Percentiles rank a stretch among this genome's conserved stretches.
Evolutionary conservation across 2,113 vertebrate genomes (phyloP).

Genomic region (Ursus arctos): DNA sequence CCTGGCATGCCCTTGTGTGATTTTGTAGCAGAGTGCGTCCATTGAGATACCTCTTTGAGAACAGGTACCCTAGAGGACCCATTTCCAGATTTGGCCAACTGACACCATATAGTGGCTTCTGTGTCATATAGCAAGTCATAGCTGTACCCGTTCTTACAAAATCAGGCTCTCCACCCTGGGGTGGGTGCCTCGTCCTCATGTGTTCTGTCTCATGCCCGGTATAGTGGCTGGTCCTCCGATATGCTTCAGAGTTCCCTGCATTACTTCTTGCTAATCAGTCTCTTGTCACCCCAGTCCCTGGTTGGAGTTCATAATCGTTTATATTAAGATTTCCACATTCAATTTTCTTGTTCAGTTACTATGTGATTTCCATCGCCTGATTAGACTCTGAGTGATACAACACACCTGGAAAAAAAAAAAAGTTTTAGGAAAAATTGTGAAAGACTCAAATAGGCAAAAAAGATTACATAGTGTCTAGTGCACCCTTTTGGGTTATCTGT

Average conservation of each 20-base stretch:
- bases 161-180: neutral
- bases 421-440: neutral
- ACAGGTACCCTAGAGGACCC: neutral
- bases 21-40: neutral
- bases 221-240: neutral
- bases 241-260: neutral
- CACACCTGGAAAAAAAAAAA: neutral
- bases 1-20: neutral
- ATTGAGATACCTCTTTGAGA: neutral
- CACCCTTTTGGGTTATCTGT: neutral
- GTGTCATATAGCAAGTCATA: neutral
- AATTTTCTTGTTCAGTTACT: neutral
- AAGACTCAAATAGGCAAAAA: neutral
- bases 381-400: neutral
- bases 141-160: neutral
- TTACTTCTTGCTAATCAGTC: neutral
- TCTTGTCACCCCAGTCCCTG: neutral
- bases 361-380: neutral
- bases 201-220: neutral
- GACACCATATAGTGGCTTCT: neutral
- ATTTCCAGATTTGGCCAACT: neutral
- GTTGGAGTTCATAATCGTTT: neutral
- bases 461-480: neutral
- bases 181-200: neutral
- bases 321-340: neutral